phyloP scores from a whole-genome alignment of 2,888 invertebrate genomes.

The Cryptus armator region DNA sequence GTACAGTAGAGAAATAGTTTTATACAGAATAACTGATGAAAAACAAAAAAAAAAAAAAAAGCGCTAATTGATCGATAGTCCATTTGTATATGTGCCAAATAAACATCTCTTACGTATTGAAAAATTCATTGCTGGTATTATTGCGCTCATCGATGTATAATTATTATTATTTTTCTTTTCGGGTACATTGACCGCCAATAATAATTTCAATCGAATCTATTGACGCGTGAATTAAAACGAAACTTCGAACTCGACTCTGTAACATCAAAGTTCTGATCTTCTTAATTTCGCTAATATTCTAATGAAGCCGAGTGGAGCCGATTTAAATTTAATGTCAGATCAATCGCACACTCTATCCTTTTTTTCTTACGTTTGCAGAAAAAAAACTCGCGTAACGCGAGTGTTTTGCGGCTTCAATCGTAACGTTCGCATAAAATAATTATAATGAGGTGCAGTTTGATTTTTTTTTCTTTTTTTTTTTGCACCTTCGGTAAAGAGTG shows the following conservation, averaged over 20 bases:
- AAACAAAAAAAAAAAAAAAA: conserved; percentile 33
- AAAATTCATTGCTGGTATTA: conserved; percentile 13
- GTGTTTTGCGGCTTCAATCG: conserved; percentile 37
- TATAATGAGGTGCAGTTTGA: conserved; percentile 55
- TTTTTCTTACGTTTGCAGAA: background rate
- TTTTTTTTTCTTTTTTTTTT: conserved; percentile 44
- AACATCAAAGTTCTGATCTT: background rate
- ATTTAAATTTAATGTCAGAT: conserved; percentile 1
- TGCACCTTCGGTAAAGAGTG: conserved; percentile 52
- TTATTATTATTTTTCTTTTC: conserved; percentile 14
- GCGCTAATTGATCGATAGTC: conserved; percentile 43
- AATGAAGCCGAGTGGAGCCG: conserved; percentile 20
- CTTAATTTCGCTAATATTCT: conserved; percentile 42
- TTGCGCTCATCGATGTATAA: background rate
- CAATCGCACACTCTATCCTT: conserved; percentile 4
- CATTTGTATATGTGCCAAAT: conserved; percentile 56
- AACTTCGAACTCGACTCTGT: conserved; percentile 9
- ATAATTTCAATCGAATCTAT: conserved; percentile 41
- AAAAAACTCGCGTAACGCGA: background rate
- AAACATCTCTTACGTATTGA: conserved; percentile 50
- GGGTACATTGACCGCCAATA: background rate
- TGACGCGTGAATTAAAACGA: conserved; percentile 43
- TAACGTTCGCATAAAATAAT: conserved; percentile 42
- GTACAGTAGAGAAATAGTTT: conserved; percentile 60
- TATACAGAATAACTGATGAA: conserved; percentile 44